Evolutionary conservation across 2,113 vertebrate genomes (phyloP).

Genomic region (Halcyon senegalensis): DNA sequence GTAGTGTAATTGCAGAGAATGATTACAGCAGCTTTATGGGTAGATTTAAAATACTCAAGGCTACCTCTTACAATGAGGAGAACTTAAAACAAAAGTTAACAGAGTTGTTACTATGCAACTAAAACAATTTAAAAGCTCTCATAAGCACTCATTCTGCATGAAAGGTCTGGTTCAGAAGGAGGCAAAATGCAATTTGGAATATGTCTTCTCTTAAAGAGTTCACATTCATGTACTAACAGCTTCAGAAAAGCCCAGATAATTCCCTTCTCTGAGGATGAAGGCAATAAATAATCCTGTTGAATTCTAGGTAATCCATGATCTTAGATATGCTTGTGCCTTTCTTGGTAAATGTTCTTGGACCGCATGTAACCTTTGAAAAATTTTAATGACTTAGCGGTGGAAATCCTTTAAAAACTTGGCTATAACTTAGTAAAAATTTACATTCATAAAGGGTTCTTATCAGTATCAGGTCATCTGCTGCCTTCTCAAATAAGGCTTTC

Average conservation of each 20-base stretch:
- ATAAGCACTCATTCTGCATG: background rate
- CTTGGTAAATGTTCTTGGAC: background rate
- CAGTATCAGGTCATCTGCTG: background rate
- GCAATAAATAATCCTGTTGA: background rate
- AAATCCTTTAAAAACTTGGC: background rate
- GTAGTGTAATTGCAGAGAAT: background rate
- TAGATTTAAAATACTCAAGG: background rate
- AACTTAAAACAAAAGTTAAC: background rate
- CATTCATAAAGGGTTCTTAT: background rate
- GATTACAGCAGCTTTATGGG: background rate
- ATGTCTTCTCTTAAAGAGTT: background rate
- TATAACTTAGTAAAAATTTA: background rate
- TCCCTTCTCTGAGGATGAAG: background rate
- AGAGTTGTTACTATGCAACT: background rate
- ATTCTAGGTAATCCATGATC: background rate
- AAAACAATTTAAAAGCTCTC: slow-evolving; percentile 16
- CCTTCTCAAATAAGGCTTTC: background rate
- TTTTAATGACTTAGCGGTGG: background rate
- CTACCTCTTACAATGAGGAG: background rate
- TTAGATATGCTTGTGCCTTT: background rate
- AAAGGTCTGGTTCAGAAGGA: background rate
- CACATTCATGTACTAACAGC: background rate
- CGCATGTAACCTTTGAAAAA: background rate
- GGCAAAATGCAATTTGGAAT: background rate
- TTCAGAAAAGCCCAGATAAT: slow-evolving; percentile 12